Evolutionary conservation across 2,797 vertebrate genomes (phyloP), one percentile per base, ranked within the genome.

Genomic region (Gymnothorax reevesii): DNA sequence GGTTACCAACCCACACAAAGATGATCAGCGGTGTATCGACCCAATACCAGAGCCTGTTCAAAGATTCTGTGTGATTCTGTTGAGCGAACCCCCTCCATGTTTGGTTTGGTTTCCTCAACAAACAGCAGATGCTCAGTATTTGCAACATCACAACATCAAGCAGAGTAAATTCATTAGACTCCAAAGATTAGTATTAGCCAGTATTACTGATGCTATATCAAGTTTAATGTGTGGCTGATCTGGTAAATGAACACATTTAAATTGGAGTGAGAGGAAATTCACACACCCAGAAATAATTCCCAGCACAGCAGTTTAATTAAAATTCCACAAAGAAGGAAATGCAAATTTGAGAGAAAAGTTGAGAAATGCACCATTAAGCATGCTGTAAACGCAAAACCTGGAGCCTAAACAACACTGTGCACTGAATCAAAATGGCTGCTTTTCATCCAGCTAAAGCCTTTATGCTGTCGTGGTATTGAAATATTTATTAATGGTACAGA

Each of bases 121-220:
- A 54, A 49, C 49, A 55, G 49, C n/a, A 80, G 77, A 80, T 54
- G 55, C 55, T 49, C 55, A 55, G 52, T 22, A 80, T 20, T 80
- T 79, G 75, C 20, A 79, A 52, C 5, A 54, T 79, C 55, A 55
- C 77, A 80, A n/a, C n/a, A 54, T 49, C 8, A 42, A 49, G 5
- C 73, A 20, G 17, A 15, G 15, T 3, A 49, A 77, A 77, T 77
- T 49, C 49, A 77, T 77, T 17, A 49, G 15, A 77, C 33, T 42
- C 33, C 33, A 42, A 42, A 42, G 33, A 42, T 42, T 42, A 42
- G 33, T 42, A 42, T 1, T 42, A 42, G 33, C 2, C 33, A 77
- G 73, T 77, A 77, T 77, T 77, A 77, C 73, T 77, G 42, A 73
- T 73, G 69, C 13, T 42, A 77, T 42, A 77, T 77, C 73, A 77